These are phyloP conservation scores for Callocephalon fimbriatum DNA, from an alignment of 2,113 vertebrate genomes.

Conservation along the genomic window DNA sequence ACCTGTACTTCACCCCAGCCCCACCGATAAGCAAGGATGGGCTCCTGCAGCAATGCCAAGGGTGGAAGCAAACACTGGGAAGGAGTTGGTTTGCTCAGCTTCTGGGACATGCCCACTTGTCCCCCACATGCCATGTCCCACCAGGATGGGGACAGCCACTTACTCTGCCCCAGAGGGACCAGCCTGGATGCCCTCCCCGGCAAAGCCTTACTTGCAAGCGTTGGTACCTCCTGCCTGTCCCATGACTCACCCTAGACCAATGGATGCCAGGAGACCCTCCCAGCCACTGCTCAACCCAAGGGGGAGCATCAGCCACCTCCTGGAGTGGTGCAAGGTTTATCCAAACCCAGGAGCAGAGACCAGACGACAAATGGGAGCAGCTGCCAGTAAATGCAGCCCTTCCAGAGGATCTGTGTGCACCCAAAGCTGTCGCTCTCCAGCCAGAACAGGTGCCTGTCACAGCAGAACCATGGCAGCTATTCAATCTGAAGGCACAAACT, in stretches of 20 bases:
- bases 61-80: background rate
- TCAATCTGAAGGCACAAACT: background rate
- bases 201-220: rapidly evolving
- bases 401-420: background rate
- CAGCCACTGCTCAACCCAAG: background rate
- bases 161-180: background rate
- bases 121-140: rapidly evolving
- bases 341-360: background rate
- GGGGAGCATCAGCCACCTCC: background rate
- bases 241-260: background rate
- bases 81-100: rapidly evolving
- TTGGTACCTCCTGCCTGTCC: background rate
- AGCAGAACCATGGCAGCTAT: background rate
- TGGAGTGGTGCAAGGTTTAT: rapidly evolving
- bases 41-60: background rate
- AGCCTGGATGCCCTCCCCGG: background rate
- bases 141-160: background rate
- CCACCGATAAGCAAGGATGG: background rate
- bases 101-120: background rate
- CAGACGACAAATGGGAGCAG: background rate
- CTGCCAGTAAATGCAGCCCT: background rate
- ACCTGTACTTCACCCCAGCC: background rate
- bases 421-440: constrained; percentile 12
- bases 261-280: background rate
- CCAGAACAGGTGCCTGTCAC: constrained; percentile 58